A percentile compares a stretch with the other conserved stretches of the same genome.
These are phyloP conservation scores for Watsonalla binaria DNA, from an alignment of 2,888 invertebrate genomes.

Conservation along the genomic window DNA sequence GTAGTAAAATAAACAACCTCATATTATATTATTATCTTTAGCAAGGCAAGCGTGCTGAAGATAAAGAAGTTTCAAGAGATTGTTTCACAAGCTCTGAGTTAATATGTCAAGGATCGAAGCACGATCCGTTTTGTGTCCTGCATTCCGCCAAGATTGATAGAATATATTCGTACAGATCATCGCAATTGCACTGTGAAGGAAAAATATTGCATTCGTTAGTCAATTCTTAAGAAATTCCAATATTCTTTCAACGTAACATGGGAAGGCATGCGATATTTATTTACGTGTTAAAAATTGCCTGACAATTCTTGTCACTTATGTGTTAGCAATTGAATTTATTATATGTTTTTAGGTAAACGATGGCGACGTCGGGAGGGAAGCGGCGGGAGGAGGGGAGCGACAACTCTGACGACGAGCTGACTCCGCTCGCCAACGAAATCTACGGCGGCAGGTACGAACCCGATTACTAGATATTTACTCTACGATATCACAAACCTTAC, in stretches of 20 bases:
- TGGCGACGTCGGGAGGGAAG: constrained; percentile 85
- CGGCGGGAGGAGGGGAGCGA: constrained; percentile 84
- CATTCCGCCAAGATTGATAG: not conserved
- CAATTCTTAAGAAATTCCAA: too few relatives aligned
- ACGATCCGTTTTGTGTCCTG: not conserved
- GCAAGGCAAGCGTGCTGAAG: too few relatives aligned
- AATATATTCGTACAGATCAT: too few relatives aligned
- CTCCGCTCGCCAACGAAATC: constrained; percentile 91
- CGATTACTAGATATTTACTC: not conserved
- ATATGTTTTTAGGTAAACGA: constrained; percentile 41
- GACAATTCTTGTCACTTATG: not conserved
- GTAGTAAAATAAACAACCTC: too few relatives aligned
- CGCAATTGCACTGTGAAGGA: too few relatives aligned
- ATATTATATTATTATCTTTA: too few relatives aligned
- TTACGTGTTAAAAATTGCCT: not conserved
- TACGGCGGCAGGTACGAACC: constrained; percentile 91
- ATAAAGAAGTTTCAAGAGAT: not conserved
- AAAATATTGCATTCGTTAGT: too few relatives aligned
- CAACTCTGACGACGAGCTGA: constrained; percentile 92
- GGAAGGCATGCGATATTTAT: too few relatives aligned
- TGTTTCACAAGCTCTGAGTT: not conserved
- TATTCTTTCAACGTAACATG: too few relatives aligned
- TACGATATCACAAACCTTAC: not conserved
- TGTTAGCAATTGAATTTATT: constrained; percentile 1
- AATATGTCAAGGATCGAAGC: not conserved